Evolutionary conservation across 1,140 invertebrate species (phyloP), one percentile per base, ranked within the genome.

Genomic region (Copidosoma floridanum): DNA sequence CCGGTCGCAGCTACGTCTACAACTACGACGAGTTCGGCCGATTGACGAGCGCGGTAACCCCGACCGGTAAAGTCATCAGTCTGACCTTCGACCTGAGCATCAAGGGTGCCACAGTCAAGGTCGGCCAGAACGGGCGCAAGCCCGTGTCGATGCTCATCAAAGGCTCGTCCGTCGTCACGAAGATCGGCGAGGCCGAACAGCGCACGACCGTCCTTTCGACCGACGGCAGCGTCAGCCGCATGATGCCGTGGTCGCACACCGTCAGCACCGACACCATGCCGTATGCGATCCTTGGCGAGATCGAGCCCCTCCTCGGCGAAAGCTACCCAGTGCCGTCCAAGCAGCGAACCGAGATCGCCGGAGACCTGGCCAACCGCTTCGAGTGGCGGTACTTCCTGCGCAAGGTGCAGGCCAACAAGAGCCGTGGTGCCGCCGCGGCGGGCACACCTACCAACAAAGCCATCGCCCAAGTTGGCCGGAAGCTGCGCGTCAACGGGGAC

Each of bases 1-100:
- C 92, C 4, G 95, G 95, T 2, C 83, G 93, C 54, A 93, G 92
- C 52, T 95, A 93, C 71, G 91, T 96, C 1, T 99, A 98, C 75
- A 91, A 93, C 71, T 99, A 97, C 71, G 94, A 98, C 72, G 91
- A 93, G 71, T 97, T 96, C 76, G 95, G 95, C 12, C 85, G 95
- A 65, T 79, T 98, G 0, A 92, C 90, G 3, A 89, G 89, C 4
- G 91, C 93, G 2, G 91, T 97, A 0, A 95, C 93, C 5, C 95
- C 95, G 0, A 97, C 94, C 21, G 95, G 94, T 1, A 88, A 92
- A 80, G 87, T 94, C 1, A 90, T 94, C 35, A 88, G 86, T 44
- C 75, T 97, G 0, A 87, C 87, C 1, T 95, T 95, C 70, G 93
- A 95, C 76, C 77, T 95, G 16, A 94, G 91, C 70, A 76, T 92